Base-by-base conservation (phyloP, 2,888 invertebrate genomes). In the Scaptomyza cyrtandrae region DNA sequence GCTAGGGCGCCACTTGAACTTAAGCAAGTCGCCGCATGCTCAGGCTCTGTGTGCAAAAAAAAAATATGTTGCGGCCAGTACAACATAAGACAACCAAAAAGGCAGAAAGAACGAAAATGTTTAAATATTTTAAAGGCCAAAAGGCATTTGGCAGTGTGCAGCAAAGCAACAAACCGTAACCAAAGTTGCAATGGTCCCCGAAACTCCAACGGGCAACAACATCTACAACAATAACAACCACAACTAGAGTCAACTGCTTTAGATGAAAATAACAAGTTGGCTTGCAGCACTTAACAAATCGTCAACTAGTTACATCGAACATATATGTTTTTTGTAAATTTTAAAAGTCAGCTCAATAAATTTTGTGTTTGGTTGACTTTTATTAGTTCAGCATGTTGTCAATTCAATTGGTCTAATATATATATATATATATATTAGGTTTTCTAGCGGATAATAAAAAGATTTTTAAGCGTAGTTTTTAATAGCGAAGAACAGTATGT, bases 91-190 rank as follows among this genome's bases (percentile, higher is more conserved):
- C 14, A 3, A 16, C 7, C 13, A n/a, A 13, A 3, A 33, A 24
- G 24, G 24, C 0, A 33, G 10, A 48, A 31, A 19, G 6, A 24
- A 19, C 5, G 16, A 88, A 86, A 84, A 86, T 88, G 79, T 78
- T 85, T 88, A 86, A 84, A 85, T 85, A 85, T 85, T 85, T 85
- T 86, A 85, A 80, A 85, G 84, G 71, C 84, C 81, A 81, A 86
- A 69, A 69, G 75, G 68, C 86, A 79, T 69, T 77, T 79, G 75
- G 68, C 74, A 67, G 65, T 57, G 60, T 61, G 73, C 54, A 77
- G 61, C 80, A 70, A 61, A 57, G 75, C 82, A 74, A 76, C 79
- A 71, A 78, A 61, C 78, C 66, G 65, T 67, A 74, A 71, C 78
- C 78, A 56, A 78, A 74, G 75, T 73, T 85, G 80, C 82, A 76